Conservation (phyloP, 2,113 vertebrate genomes). For the Gymnobelideus leadbeateri region DNA sequence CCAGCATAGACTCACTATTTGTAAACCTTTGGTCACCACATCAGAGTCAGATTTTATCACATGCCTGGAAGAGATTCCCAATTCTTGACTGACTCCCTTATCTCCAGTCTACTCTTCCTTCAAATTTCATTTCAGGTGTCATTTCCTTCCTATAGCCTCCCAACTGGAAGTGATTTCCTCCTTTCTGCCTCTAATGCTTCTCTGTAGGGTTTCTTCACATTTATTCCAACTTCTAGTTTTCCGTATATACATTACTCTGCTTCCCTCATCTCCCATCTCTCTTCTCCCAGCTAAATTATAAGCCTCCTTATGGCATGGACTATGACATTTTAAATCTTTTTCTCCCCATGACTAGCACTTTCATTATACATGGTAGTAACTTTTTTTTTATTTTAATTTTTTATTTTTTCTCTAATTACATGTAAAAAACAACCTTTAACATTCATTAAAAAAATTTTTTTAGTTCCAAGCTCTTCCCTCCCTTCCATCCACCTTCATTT, state of each 20-base stretch:
- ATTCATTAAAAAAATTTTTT: too few species aligned
- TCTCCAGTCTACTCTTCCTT: not conserved
- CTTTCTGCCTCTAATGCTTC: not conserved
- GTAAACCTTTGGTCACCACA: not conserved
- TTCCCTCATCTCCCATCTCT: not conserved
- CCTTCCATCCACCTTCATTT: too few species aligned
- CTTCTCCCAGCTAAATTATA: not conserved
- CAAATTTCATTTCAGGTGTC: not conserved
- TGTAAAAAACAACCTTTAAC: not conserved
- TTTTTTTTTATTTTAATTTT: not conserved
- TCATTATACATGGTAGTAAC: not conserved
- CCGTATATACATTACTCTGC: not conserved
- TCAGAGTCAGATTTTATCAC: not conserved
- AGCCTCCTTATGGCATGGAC: not conserved
- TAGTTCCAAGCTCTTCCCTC: too few species aligned
- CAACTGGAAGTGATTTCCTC: not conserved
- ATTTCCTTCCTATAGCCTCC: not conserved
- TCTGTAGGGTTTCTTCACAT: not conserved
- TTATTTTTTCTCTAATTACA: not conserved
- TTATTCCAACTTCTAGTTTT: not conserved
- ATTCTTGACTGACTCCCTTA: not conserved
- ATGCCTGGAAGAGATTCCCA: not conserved
- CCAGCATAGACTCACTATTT: not conserved
- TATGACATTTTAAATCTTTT: not conserved
- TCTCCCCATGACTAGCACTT: not conserved